These are phyloP conservation scores for Hepsetus odoe DNA, from an alignment of 2,113 vertebrate species.

Conservation along the genomic window DNA sequence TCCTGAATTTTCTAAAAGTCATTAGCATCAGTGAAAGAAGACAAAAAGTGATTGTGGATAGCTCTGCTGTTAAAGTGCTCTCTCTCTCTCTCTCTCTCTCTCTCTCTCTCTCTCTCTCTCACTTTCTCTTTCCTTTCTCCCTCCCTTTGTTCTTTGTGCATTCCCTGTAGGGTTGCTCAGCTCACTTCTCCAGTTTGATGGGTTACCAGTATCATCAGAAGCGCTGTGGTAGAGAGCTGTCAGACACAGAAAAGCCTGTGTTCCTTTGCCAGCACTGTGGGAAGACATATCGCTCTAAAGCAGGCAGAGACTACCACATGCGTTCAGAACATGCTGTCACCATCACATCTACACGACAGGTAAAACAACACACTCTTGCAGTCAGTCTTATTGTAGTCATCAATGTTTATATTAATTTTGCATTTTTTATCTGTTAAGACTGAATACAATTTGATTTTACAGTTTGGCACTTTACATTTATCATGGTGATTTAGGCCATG, in stretches of 20 bases:
- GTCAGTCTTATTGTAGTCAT: neutral
- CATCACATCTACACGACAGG: constrained; percentile 33
- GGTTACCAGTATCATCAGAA: constrained; percentile 97
- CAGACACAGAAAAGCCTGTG: constrained; percentile 83
- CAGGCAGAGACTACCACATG: constrained; percentile 90
- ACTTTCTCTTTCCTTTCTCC: constrained; percentile 13
- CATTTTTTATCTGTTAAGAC: neutral
- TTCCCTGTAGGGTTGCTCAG: constrained; percentile 82
- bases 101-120: constrained; percentile 51
- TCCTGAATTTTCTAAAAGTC: too few relatives aligned
- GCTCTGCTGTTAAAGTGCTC: neutral
- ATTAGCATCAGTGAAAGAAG: too few relatives aligned
- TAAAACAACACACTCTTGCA: constrained; percentile 30
- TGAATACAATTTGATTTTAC: neutral
- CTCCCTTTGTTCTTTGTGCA: constrained; percentile 33
- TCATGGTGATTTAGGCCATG: too few relatives aligned
- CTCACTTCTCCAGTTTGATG: constrained; percentile 94
- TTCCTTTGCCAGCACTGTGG: constrained; percentile 89
- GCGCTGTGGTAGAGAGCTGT: constrained; percentile 86
- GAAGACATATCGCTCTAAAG: constrained; percentile 93
- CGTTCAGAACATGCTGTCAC: constrained; percentile 85
- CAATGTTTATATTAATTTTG: neutral
- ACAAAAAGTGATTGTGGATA: too few relatives aligned
- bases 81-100: too few relatives aligned
- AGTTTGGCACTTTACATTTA: too few relatives aligned